Percentiles rank a stretch among this genome's conserved stretches.
Conservation (phyloP, 2,888 invertebrate species). For the Pachliopta kotzebuea region DNA sequence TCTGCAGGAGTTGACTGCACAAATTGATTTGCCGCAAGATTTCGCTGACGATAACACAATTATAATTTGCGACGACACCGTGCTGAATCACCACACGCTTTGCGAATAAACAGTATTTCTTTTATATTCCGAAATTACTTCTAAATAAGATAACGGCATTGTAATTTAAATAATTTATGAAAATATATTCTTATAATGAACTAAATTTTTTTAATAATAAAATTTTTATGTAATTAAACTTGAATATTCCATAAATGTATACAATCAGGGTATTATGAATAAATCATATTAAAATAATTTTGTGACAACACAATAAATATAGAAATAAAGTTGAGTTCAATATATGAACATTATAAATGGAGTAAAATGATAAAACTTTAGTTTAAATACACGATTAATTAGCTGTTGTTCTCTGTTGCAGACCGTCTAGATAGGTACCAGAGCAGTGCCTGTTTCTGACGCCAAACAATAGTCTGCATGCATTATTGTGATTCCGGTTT, state of each 20-base stretch:
- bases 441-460: too few relatives aligned
- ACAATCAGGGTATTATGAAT: background rate
- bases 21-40: conserved; percentile 66
- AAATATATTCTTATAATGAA: background rate
- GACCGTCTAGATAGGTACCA: too few relatives aligned
- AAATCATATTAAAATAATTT: background rate
- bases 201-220: background rate
- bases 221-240: background rate
- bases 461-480: too few relatives aligned
- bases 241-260: background rate
- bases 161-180: conserved; percentile 2
- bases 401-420: too few relatives aligned
- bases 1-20: conserved; percentile 65
- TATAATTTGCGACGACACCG: conserved; percentile 63
- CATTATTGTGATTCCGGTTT: too few relatives aligned
- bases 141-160: background rate
- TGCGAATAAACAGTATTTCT: conserved; percentile 46
- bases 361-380: too few relatives aligned
- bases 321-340: too few relatives aligned
- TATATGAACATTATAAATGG: too few relatives aligned
- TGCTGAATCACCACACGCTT: conserved; percentile 66
- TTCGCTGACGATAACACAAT: conserved; percentile 64
- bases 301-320: background rate
- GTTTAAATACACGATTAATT: too few relatives aligned
- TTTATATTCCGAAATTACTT: background rate